phyloP scores from a whole-genome alignment of 2,888 invertebrate species.

The Drosophila mettleri region DNA sequence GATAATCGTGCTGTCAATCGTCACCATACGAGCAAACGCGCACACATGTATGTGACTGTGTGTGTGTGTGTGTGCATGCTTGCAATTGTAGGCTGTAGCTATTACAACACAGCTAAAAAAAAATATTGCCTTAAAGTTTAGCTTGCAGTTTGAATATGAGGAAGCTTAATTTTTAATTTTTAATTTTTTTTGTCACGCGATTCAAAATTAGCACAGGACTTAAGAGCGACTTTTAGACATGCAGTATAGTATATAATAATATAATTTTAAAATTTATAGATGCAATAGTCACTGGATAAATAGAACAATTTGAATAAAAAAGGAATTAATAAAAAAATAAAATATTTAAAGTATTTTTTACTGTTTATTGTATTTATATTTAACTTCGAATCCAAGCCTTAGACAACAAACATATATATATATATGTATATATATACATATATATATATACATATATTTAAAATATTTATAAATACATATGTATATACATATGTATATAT shows the following conservation, averaged over 20 bases:
- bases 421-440: neutral
- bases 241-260: too few relatives aligned
- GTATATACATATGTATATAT: neutral
- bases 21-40: constrained; percentile 15
- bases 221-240: too few relatives aligned
- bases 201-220: too few relatives aligned
- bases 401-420: neutral
- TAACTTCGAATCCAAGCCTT: too few relatives aligned
- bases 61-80: neutral
- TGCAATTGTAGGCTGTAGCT: neutral
- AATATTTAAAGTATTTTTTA: too few relatives aligned
- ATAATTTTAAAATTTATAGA: too few relatives aligned
- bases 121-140: neutral
- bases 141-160: neutral
- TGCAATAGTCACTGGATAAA: too few relatives aligned
- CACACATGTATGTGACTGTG: constrained; percentile 1
- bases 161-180: neutral
- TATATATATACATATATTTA: neutral
- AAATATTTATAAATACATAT: neutral
- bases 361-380: too few relatives aligned
- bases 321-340: too few relatives aligned
- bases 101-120: constrained; percentile 4
- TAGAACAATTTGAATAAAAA: too few relatives aligned
- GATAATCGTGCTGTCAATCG: constrained; percentile 70
- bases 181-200: too few relatives aligned